A percentile compares a stretch with the other conserved stretches of the same genome.
Conservation (phyloP, 2,797 vertebrate genomes). For the Artibeus lituratus region DNA sequence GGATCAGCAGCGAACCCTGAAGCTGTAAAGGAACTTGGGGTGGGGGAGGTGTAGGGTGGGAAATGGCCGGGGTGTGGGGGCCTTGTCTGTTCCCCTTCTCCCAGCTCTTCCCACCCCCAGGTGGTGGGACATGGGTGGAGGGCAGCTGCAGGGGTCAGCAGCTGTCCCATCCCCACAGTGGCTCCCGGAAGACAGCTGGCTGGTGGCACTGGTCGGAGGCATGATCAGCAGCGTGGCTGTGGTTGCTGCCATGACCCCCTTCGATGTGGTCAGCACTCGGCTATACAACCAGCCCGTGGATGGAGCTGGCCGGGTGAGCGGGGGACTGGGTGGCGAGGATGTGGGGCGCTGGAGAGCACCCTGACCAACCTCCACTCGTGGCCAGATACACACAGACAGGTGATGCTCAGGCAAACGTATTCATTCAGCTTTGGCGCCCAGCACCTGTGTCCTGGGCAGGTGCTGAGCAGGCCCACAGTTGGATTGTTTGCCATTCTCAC, state of each 20-base stretch:
- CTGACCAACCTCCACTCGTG: not conserved
- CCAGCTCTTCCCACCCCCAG: not conserved
- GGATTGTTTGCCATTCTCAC: not conserved
- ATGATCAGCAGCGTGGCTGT: constrained; percentile 93
- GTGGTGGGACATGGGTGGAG: not conserved
- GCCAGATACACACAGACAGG: not conserved
- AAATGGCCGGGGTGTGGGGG: not conserved
- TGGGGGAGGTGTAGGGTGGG: not conserved
- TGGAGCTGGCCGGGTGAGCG: constrained; percentile 84
- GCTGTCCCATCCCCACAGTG: constrained; percentile 81
- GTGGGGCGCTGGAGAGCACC: not conserved
- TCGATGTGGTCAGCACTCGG: constrained; percentile 95
- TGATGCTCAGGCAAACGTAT: accelerated
- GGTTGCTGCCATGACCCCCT: constrained; percentile 91
- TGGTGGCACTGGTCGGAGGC: constrained; percentile 88
- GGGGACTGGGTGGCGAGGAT: accelerated
- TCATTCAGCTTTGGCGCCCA: not conserved
- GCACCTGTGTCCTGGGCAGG: accelerated
- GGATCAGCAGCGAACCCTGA: not conserved
- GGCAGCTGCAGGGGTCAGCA: not conserved
- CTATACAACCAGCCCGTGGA: constrained; percentile 98
- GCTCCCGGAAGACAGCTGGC: constrained; percentile 89
- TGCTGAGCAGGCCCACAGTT: not conserved
- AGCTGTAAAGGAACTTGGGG: not conserved
- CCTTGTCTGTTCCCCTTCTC: not conserved